A percentile compares a stretch with the other conserved stretches of the same genome.
These are phyloP conservation scores for Aurelia sp. DNA, from an alignment of 30 jellyfish, hydroid and myxozoan genomes.

Conservation along the genomic window DNA sequence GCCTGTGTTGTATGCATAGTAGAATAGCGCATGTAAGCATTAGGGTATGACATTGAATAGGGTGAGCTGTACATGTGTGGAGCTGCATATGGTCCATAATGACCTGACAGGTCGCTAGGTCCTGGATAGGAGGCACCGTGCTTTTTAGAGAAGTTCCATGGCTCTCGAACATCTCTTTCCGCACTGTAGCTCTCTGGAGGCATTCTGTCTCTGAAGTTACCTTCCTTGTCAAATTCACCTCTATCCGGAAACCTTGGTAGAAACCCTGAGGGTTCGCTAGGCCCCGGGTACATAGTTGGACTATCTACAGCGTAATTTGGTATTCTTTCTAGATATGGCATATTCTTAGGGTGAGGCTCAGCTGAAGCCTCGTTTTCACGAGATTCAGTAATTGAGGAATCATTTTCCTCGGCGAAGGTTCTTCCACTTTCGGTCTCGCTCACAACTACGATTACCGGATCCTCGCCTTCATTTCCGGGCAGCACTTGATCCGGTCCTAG, in stretches of 20 bases:
- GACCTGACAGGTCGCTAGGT: constrained; percentile 30
- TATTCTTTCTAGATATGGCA: constrained; percentile 64
- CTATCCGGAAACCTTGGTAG: constrained; percentile 37
- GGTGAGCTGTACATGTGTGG: constrained; percentile 54
- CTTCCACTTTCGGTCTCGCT: neutral
- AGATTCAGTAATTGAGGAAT: no score
- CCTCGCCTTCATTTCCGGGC: constrained; percentile 3
- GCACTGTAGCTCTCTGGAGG: neutral
- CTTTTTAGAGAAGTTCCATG: constrained; percentile 29
- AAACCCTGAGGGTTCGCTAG: constrained; percentile 26
- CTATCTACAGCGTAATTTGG: constrained; percentile 35
- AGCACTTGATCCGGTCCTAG: constrained; percentile 5
- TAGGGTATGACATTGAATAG: constrained; percentile 34
- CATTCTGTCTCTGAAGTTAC: constrained; percentile 13
- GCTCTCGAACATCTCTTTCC: constrained; percentile 28
- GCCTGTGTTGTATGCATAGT: constrained; percentile 46
- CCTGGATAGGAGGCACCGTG: constrained; percentile 24
- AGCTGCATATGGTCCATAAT: constrained; percentile 25
- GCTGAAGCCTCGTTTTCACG: constrained; percentile 36
- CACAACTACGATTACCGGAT: constrained; percentile 48
- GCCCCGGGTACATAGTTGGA: constrained; percentile 19
- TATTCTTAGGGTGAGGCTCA: constrained; percentile 5
- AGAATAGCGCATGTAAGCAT: constrained; percentile 47
- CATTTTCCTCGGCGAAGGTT: no score
- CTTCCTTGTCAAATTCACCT: constrained; percentile 17